Percentiles rank a stretch among this genome's conserved stretches.
Evolutionary conservation across 2,888 invertebrate species (phyloP).

Genomic region (Drosophila glabriapex): DNA sequence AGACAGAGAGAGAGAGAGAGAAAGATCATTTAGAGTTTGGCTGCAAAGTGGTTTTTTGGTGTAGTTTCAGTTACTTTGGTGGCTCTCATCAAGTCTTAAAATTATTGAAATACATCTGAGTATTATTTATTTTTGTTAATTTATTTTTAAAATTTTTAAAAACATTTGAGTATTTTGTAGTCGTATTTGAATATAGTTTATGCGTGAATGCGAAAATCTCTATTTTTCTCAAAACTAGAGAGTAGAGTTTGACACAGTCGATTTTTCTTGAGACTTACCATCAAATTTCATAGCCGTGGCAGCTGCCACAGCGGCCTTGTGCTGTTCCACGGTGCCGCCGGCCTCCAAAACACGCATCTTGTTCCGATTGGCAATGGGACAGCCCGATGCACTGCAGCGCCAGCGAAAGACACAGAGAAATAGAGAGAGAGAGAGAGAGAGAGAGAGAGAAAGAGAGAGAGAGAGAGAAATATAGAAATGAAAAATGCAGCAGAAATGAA

Average conservation of each 20-base stretch:
- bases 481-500: not conserved
- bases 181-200: no score
- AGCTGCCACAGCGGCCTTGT: constrained; percentile 93
- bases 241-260: not conserved
- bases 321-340: constrained; percentile 94
- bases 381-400: constrained; percentile 94
- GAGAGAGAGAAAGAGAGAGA: not conserved
- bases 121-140: not conserved
- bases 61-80: not conserved
- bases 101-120: not conserved
- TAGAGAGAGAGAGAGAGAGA: not conserved
- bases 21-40: not conserved
- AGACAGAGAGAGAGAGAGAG: not conserved
- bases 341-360: constrained; percentile 95
- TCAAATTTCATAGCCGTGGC: constrained; percentile 95
- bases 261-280: constrained; percentile 87
- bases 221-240: not conserved
- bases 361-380: constrained; percentile 97
- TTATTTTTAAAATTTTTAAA: not conserved
- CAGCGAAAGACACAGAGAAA: not conserved
- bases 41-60: not conserved
- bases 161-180: not conserved
- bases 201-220: no score
- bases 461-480: not conserved
- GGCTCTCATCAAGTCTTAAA: not conserved